These are phyloP conservation scores for Dysidea cf. avara DNA, from an alignment of 37 sponge, comb jelly and placozoan species.

Conservation along the genomic window DNA sequence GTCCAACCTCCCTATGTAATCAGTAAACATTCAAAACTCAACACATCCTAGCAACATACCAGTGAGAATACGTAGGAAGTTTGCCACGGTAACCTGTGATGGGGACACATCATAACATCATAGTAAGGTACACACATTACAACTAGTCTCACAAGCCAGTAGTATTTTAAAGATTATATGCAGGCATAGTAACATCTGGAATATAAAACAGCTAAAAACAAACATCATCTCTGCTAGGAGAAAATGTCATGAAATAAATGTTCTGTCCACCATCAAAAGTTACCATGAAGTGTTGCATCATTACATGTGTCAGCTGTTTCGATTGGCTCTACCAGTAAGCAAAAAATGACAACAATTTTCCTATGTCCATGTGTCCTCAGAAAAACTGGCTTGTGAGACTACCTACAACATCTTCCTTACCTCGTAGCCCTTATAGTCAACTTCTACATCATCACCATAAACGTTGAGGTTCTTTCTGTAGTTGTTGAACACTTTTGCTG, in stretches of 20 bases:
- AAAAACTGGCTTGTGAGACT: too few relatives aligned
- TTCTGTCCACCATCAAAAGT: too few relatives aligned
- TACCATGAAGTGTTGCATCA: too few relatives aligned
- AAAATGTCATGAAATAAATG: too few relatives aligned
- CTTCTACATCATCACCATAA: constrained; percentile 95
- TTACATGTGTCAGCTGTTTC: too few relatives aligned
- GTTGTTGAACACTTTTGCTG: constrained; percentile 85
- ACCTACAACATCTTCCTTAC: constrained; percentile 59
- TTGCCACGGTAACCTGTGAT: constrained; percentile 82
- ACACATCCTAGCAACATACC: constrained; percentile 32
- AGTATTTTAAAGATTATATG: too few relatives aligned
- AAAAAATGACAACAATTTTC: background rate
- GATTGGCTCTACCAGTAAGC: background rate
- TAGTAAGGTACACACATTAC: too few relatives aligned
- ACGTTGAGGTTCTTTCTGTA: constrained; percentile 84
- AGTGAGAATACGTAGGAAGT: constrained; percentile 89
- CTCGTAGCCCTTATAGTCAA: constrained; percentile 96
- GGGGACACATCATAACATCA: too few relatives aligned
- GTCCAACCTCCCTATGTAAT: constrained; percentile 81
- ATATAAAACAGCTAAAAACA: too few relatives aligned
- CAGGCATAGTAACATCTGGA: too few relatives aligned
- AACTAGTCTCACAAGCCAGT: too few relatives aligned
- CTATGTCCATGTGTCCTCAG: background rate
- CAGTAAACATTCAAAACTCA: constrained; percentile 6
- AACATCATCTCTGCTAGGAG: too few relatives aligned